phyloP scores from a whole-genome alignment of 2,113 vertebrate genomes.

The Eptesicus fuscus region DNA sequence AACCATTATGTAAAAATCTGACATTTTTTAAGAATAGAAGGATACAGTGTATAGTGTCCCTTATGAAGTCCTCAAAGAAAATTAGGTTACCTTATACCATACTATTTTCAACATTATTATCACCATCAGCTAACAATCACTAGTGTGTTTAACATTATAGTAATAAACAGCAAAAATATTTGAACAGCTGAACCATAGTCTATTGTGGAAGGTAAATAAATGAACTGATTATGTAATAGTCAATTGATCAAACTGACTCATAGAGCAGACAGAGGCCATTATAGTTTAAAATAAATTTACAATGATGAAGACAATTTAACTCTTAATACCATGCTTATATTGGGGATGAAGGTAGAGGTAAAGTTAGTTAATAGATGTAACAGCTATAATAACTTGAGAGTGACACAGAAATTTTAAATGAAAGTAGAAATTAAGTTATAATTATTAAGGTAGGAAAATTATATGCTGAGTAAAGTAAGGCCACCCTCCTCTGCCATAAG shows the following conservation, averaged over 20 bases:
- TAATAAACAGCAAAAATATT: conserved; percentile 1
- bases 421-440: neutral
- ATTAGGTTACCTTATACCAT: neutral
- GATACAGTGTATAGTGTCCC: neutral
- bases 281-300: neutral
- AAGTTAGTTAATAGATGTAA: neutral
- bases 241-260: neutral
- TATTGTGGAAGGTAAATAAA: neutral
- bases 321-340: conserved; percentile 1
- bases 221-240: neutral
- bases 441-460: neutral
- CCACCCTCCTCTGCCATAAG: neutral
- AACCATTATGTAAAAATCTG: neutral
- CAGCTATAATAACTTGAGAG: neutral
- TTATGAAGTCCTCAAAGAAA: conserved; percentile 1
- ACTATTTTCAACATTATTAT: neutral
- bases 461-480: neutral
- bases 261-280: neutral
- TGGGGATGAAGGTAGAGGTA: neutral
- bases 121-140: neutral
- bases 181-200: neutral
- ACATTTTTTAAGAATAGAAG: conserved; percentile 28
- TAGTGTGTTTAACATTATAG: neutral
- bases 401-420: neutral
- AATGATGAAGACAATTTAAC: neutral